A percentile compares a stretch with the other conserved stretches of the same genome.
Evolutionary conservation across 2,797 vertebrate genomes (phyloP).

Genomic region (Melanotaenia trifasciata): DNA sequence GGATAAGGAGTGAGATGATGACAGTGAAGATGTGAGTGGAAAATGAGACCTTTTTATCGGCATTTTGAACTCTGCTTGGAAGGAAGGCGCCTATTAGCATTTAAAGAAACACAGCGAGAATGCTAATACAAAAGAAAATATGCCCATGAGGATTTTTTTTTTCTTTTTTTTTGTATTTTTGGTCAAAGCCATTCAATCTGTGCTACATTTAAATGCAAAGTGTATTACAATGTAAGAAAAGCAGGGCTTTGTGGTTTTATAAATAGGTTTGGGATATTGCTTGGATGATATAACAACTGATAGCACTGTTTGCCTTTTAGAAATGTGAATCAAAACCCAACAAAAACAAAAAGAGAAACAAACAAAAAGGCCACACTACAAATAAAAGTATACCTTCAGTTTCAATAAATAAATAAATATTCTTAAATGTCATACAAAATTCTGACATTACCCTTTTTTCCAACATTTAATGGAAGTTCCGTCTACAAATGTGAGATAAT

Average conservation of each 20-base stretch:
- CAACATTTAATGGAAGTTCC: constrained; percentile 82
- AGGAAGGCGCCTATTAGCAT: constrained; percentile 42
- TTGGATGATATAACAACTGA: constrained; percentile 73
- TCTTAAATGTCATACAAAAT: constrained; percentile 85
- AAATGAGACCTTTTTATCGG: constrained; percentile 64
- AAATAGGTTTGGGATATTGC: constrained; percentile 80
- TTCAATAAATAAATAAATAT: constrained; percentile 86
- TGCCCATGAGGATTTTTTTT: constrained; percentile 33
- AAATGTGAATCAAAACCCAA: constrained; percentile 63
- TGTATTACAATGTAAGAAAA: constrained; percentile 67
- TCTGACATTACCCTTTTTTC: constrained; percentile 71
- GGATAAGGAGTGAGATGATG: constrained; percentile 70
- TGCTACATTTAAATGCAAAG: constrained; percentile 75
- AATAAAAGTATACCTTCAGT: constrained; percentile 79
- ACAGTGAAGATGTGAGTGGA: constrained; percentile 67
- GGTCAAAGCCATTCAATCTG: constrained; percentile 60
- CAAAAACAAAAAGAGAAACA: constrained; percentile 22
- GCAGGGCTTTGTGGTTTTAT: constrained; percentile 55
- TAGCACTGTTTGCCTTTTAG: constrained; percentile 63
- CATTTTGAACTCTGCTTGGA: constrained; percentile 53
- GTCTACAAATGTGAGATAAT: constrained; percentile 86
- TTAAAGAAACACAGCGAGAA: constrained; percentile 55
- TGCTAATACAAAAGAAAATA: constrained; percentile 56
- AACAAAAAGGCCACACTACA: constrained; percentile 78
- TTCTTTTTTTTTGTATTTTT: constrained; percentile 32